A percentile compares a stretch with the other conserved stretches of the same genome.
Conservation (phyloP, 2,797 vertebrate genomes). For the Malurus splendens region DNA sequence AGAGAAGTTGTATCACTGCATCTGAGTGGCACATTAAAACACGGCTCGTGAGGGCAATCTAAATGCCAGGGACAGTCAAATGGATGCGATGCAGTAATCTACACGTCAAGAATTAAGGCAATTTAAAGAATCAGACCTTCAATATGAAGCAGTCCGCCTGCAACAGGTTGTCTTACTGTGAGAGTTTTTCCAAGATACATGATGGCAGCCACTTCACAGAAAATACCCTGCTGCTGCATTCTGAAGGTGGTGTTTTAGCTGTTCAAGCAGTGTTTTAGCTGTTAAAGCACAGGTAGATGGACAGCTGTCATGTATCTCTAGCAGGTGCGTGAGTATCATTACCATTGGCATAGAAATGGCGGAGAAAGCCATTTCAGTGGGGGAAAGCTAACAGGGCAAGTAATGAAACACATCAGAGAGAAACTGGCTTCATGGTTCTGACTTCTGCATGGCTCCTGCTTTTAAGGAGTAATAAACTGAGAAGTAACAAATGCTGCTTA, state of each 20-base stretch:
- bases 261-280: not conserved
- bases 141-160: not conserved
- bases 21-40: not conserved
- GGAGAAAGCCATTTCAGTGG: not conserved
- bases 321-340: not conserved
- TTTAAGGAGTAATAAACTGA: not conserved
- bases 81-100: not conserved
- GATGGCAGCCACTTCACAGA: not conserved
- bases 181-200: not conserved
- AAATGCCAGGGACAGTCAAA: not conserved
- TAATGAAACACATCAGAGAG: not conserved
- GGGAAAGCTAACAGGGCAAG: not conserved
- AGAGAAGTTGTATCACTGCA: not conserved
- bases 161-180: not conserved
- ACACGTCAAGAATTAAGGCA: not conserved
- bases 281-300: not conserved
- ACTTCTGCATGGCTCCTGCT: not conserved
- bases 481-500: conserved; percentile 30
- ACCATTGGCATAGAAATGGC: not conserved
- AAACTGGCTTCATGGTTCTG: not conserved
- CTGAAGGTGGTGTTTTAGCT: not conserved
- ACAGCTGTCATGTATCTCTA: not conserved
- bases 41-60: not conserved
- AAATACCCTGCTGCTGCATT: not conserved
- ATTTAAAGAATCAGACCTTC: not conserved